Conservation (phyloP, 37 sponge, comb jelly and placozoan genomes). For the Cliona cf. orientalis region DNA sequence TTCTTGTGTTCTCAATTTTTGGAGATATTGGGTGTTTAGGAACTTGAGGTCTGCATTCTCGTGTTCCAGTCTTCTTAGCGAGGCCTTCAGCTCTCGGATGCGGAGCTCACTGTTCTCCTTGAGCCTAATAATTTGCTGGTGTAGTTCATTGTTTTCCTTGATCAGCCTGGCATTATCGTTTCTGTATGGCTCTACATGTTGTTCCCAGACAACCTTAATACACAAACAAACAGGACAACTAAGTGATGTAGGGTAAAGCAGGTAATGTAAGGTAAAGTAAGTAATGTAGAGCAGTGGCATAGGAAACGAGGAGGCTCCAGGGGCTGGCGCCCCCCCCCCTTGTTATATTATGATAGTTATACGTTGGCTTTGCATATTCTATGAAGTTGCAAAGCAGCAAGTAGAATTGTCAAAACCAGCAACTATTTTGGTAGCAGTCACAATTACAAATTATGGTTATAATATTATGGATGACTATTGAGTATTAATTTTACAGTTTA, state of each 20-base stretch:
- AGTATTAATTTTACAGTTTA: not conserved
- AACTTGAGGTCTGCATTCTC: slow-evolving; percentile 97
- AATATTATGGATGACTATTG: not conserved
- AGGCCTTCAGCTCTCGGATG: slow-evolving; percentile 74
- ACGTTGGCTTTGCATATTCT: too few relatives aligned
- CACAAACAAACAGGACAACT: too few relatives aligned
- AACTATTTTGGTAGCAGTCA: not conserved
- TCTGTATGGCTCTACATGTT: slow-evolving; percentile 92
- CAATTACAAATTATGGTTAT: not conserved
- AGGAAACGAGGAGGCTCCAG: too few relatives aligned
- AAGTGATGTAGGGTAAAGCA: too few relatives aligned
- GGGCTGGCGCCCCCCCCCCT: too few relatives aligned
- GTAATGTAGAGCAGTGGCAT: too few relatives aligned
- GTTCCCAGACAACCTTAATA: slow-evolving; percentile 41
- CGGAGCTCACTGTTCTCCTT: slow-evolving; percentile 81
- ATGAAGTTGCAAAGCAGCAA: too few relatives aligned
- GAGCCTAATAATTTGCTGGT: slow-evolving; percentile 79
- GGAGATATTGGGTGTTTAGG: slow-evolving; percentile 95
- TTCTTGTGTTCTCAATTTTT: slow-evolving; percentile 75
- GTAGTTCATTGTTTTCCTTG: slow-evolving; percentile 91
- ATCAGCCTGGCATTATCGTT: slow-evolving; percentile 92
- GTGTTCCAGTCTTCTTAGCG: slow-evolving; percentile 88
- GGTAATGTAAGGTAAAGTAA: too few relatives aligned
- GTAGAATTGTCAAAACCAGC: too few relatives aligned
- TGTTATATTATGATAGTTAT: too few relatives aligned